Percentiles rank a stretch among this genome's conserved stretches.
phyloP scores from a whole-genome alignment of 2,797 vertebrate genomes.

The Clarias fuscus region DNA sequence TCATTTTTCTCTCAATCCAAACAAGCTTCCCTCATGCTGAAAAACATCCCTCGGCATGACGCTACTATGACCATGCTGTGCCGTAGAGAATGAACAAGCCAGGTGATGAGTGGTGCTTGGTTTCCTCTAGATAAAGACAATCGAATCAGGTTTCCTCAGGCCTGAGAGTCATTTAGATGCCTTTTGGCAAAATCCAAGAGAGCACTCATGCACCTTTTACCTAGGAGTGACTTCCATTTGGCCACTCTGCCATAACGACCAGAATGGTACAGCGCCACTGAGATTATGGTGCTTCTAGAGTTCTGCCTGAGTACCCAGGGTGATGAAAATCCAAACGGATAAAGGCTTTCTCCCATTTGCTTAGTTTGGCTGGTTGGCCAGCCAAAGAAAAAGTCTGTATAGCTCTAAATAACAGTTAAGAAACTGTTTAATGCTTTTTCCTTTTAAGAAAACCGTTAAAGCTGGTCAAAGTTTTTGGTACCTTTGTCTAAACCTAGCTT shows the following conservation, averaged over 20 bases:
- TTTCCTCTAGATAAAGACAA: not conserved
- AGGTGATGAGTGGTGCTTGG: not conserved
- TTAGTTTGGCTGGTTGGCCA: not conserved
- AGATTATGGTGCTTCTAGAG: not conserved
- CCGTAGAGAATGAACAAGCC: not conserved
- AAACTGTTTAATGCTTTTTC: not conserved
- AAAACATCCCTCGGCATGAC: not conserved
- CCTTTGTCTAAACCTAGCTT: not conserved
- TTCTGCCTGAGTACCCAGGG: not conserved
- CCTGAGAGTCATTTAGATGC: not conserved
- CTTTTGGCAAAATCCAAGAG: not conserved
- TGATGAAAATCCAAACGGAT: not conserved
- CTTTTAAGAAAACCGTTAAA: not conserved
- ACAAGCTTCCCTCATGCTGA: not conserved
- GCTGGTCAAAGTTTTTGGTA: not conserved
- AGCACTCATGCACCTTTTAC: not conserved
- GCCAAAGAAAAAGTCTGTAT: not conserved
- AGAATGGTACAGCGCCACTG: not conserved
- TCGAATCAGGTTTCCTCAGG: not conserved
- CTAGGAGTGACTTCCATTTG: not conserved
- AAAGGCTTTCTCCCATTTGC: not conserved
- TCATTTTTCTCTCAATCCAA: not conserved
- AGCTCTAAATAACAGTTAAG: not conserved
- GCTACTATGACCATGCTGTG: not conserved
- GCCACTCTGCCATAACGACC: not conserved